A percentile compares a stretch with the other conserved stretches of the same genome.
These are phyloP conservation scores for Endotricha flammealis DNA, from an alignment of 2,888 invertebrate species.

Conservation along the genomic window DNA sequence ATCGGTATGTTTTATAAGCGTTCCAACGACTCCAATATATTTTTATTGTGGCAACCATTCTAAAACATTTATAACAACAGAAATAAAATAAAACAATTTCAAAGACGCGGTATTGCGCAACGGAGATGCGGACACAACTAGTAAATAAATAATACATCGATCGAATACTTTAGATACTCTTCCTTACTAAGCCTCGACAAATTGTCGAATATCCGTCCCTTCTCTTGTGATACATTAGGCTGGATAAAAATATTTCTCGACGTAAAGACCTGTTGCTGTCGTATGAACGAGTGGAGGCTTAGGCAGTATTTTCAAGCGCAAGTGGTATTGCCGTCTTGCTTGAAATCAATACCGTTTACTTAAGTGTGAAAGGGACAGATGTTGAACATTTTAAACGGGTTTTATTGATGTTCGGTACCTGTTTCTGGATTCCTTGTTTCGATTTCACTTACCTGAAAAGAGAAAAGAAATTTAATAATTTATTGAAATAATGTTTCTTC, in stretches of 20 bases:
- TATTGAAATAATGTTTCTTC: no score
- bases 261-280: slow-evolving; percentile 62
- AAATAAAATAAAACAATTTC: no score
- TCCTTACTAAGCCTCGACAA: slow-evolving; percentile 16
- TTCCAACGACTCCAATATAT: no score
- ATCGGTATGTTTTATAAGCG: no score
- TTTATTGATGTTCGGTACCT: no score
- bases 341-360: slow-evolving; percentile 6
- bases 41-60: no score
- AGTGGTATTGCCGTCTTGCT: slow-evolving; percentile 8
- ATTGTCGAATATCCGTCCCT: slow-evolving; percentile 43
- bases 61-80: no score
- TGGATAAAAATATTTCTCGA: slow-evolving; percentile 68
- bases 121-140: no score
- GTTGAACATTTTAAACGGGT: slow-evolving; percentile 7
- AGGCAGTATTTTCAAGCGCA: slow-evolving; percentile 28
- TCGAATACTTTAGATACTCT: slow-evolving; percentile 22
- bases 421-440: no score
- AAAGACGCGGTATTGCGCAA: no score
- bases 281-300: slow-evolving; percentile 42
- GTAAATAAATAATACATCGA: no score
- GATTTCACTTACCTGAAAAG: slow-evolving; percentile 38
- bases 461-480: slow-evolving; percentile 16
- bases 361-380: slow-evolving; percentile 14
- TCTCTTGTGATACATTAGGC: slow-evolving; percentile 62